These are phyloP conservation scores for Ailurus styani DNA, from an alignment of 2,113 vertebrate genomes.

Conservation along the genomic window DNA sequence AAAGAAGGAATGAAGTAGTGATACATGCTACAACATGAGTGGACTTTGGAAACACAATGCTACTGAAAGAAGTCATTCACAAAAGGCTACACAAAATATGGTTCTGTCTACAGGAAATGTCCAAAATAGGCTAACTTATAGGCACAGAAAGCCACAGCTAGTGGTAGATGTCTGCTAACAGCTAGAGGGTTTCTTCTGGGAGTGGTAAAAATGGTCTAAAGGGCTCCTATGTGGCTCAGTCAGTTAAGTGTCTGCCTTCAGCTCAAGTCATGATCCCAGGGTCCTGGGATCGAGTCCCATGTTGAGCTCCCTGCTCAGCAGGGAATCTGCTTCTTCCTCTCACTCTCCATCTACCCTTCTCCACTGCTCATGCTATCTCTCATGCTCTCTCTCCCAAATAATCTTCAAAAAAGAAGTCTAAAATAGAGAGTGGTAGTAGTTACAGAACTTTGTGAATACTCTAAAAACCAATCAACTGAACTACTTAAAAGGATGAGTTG, in stretches of 20 bases:
- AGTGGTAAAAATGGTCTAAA: background rate
- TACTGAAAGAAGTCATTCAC: background rate
- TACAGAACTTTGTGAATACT: background rate
- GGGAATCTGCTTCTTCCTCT: too few relatives aligned
- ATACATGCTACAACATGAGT: background rate
- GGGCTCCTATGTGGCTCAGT: too few relatives aligned
- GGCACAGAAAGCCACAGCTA: background rate
- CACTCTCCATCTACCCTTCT: too few relatives aligned
- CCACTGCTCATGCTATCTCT: too few relatives aligned
- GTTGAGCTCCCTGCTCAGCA: too few relatives aligned
- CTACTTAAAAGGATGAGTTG: background rate
- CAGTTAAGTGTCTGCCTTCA: too few relatives aligned
- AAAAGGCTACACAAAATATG: background rate
- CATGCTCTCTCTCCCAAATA: too few relatives aligned
- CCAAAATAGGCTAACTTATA: background rate
- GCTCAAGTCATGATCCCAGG: too few relatives aligned
- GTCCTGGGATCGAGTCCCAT: too few relatives aligned
- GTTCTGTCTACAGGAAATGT: slow-evolving; percentile 10
- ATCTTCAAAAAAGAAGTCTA: background rate
- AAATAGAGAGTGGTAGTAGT: background rate
- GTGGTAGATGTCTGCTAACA: background rate
- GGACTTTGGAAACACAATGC: background rate
- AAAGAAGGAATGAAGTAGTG: background rate
- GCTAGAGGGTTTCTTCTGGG: background rate
- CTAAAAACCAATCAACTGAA: background rate